phyloP scores from a whole-genome alignment of 2,888 invertebrate genomes.

The Choreutis nemorana region DNA sequence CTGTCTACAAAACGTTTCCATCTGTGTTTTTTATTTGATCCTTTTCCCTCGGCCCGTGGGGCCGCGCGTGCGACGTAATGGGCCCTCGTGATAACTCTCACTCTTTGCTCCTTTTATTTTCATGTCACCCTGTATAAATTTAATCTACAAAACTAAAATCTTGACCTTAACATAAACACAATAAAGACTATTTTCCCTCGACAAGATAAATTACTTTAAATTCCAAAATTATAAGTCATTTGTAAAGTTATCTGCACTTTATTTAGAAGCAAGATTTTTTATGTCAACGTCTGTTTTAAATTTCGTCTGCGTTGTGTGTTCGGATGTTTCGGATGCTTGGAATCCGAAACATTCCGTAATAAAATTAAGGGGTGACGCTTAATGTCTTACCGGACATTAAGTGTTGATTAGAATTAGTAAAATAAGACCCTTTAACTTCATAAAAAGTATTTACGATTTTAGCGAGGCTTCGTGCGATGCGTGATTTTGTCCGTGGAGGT shows the following conservation, averaged over 20 bases:
- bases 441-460: no score
- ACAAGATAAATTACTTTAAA: constrained; percentile 29
- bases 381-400: no score
- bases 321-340: constrained; percentile 27
- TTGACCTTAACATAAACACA: constrained; percentile 12
- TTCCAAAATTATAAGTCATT: constrained; percentile 62
- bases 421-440: no score
- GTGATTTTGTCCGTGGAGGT: no score
- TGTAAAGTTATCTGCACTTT: constrained; percentile 64
- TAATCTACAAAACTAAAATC: no score
- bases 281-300: constrained; percentile 40
- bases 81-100: constrained; percentile 63
- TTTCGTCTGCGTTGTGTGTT: constrained; percentile 16
- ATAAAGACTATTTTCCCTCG: constrained; percentile 17
- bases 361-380: constrained; percentile 24
- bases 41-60: constrained; percentile 33
- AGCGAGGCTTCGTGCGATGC: no score
- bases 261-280: constrained; percentile 55
- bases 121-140: constrained; percentile 37
- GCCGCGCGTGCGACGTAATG: constrained; percentile 63
- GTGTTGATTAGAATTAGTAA: no score
- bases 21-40: constrained; percentile 22
- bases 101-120: constrained; percentile 56
- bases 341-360: constrained; percentile 15
- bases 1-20: constrained; percentile 21